Base-by-base conservation (phyloP, 2,797 vertebrate genomes). In the Botia almorhae region DNA sequence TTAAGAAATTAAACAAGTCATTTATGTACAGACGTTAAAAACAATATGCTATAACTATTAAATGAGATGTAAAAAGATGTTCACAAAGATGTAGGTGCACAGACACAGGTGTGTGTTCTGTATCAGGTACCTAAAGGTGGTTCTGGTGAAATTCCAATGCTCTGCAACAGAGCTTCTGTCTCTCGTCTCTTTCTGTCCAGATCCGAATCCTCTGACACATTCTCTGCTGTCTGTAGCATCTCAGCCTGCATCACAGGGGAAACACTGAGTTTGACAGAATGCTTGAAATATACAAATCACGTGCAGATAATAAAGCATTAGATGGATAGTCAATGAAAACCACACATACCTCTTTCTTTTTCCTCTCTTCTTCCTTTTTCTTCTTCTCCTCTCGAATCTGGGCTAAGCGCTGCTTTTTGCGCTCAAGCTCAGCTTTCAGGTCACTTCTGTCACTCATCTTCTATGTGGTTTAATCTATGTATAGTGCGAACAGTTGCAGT, bases 361-460 rank as follows among this genome's bases (percentile, higher is more conserved):
- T 96, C 74, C 94, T 93, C 85, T 96, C 95, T 81, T 96, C 95
- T 78, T 96, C 95, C 87, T 95, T 96, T 23, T 95, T 90, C 83
- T 95, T 96, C 89, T 96, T 96, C 82, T 96, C 95, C 89, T 96
- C 95, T 85, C 95, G 93, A 85, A 96, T 96, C 85, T 96, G 95
- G 82, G 95, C 96, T 83, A 96, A 91, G 50, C 95, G 94, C 83
- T 96, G 96, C 68, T 96, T 96, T 88, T 96, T 96, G 85, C 94
- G 93, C 88, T 96, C 96, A n/a, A 96, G 93, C 87, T 96, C 95
- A 17, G 96, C 96, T 91, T 96, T 96, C 79, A 96, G 92, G 87
- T 95, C 94, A 26, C 94, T 94, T 92, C 95, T 95, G 86, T 96
- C 95, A 76, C 95, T 94, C 96, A 96, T 96, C 72, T 85, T 93